Percentiles rank a stretch among this genome's conserved stretches.
Evolutionary conservation across 2,113 vertebrate genomes (phyloP).

Genomic region (Rhinolophus ferrumequinum): DNA sequence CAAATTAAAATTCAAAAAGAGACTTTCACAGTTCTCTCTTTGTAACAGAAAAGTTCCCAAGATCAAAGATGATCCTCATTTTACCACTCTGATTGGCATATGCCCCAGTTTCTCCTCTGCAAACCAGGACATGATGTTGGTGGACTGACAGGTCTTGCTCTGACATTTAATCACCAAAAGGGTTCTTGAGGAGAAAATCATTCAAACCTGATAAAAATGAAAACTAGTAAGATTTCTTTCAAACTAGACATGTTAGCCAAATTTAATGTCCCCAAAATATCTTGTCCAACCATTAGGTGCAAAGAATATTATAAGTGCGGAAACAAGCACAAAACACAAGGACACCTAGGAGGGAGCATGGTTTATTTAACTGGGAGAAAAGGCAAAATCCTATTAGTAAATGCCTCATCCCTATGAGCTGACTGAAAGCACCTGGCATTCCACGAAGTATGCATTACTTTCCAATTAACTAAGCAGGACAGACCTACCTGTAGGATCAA

Average conservation of each 20-base stretch:
- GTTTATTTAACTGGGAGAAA: background rate
- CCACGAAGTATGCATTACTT: background rate
- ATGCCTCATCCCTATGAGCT: background rate
- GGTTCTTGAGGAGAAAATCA: background rate
- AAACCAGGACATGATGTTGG: background rate
- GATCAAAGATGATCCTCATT: background rate
- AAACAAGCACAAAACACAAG: background rate
- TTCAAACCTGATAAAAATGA: background rate
- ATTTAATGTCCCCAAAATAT: background rate
- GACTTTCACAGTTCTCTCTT: background rate
- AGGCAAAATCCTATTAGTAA: background rate
- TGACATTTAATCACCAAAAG: background rate
- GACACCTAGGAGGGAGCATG: background rate
- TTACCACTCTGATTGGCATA: background rate
- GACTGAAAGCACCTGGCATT: background rate
- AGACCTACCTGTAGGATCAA: background rate
- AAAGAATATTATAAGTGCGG: background rate
- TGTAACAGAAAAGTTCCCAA: background rate
- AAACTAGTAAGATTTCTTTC: background rate
- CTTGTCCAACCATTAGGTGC: background rate
- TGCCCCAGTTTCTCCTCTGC: background rate
- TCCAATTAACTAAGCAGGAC: slow-evolving; percentile 47
- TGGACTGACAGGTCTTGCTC: background rate
- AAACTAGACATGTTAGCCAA: background rate
- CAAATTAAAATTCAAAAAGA: slow-evolving; percentile 37